Conservation (phyloP, 2,888 invertebrate genomes). For the Trissolcus brochymenae region DNA sequence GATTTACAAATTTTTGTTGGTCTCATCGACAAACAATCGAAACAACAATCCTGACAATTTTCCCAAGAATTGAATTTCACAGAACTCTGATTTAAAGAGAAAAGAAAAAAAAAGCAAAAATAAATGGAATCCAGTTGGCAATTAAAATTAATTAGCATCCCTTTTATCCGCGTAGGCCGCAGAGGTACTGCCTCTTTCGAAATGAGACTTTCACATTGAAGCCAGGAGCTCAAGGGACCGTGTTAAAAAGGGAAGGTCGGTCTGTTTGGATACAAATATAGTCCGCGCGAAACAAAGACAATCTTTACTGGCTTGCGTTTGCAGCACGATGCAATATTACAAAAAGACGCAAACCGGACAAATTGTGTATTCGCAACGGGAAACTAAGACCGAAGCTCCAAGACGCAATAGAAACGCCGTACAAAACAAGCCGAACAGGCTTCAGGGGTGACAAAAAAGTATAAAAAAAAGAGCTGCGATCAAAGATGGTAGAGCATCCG, state of each 20-base stretch:
- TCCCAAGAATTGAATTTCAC: neutral
- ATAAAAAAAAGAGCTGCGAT: neutral
- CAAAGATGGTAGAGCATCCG: conserved; percentile 25
- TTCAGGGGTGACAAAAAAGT: too few species aligned
- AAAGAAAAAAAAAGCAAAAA: neutral
- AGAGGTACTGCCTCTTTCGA: conserved; percentile 39
- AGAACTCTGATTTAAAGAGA: neutral
- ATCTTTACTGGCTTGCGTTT: conserved; percentile 10
- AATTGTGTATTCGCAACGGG: neutral
- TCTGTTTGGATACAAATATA: conserved; percentile 65
- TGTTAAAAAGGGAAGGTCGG: conserved; percentile 56
- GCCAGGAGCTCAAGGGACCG: conserved; percentile 51
- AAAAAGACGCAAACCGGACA: too few species aligned
- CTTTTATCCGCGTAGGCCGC: conserved; percentile 32
- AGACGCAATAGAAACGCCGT: neutral
- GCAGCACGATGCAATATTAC: conserved; percentile 5
- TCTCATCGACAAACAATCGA: too few species aligned
- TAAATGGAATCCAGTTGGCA: neutral
- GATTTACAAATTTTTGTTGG: too few species aligned
- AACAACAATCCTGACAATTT: too few species aligned
- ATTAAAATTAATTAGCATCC: conserved; percentile 33
- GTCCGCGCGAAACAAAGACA: conserved; percentile 61
- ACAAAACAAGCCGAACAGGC: neutral
- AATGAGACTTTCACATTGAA: conserved; percentile 48
- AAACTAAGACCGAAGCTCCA: neutral